These are phyloP conservation scores for Epizoanthus stellaris DNA, from an alignment of 92 coral and sea anemone genomes.

Conservation along the genomic window DNA sequence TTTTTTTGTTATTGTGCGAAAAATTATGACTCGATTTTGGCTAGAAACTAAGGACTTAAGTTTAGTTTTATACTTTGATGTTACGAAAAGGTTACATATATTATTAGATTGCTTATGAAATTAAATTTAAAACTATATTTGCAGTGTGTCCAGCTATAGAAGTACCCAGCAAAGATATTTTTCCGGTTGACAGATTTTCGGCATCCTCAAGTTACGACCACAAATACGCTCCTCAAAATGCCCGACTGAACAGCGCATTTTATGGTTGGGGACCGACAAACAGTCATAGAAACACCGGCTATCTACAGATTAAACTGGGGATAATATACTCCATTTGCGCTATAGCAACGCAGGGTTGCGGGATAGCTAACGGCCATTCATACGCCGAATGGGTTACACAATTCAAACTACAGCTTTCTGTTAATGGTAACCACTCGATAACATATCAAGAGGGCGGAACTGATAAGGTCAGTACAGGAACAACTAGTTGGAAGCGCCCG, in stretches of 20 bases:
- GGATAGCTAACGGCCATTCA: no score
- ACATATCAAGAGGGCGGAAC: background rate
- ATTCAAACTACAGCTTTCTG: background rate
- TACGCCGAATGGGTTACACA: background rate
- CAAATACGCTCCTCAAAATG: conserved; percentile 11
- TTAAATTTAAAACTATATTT: background rate
- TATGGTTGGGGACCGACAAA: background rate
- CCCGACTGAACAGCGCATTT: background rate
- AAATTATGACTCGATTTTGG: no score
- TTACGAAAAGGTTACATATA: no score
- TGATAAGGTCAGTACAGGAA: no score
- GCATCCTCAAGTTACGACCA: background rate
- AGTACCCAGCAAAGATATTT: background rate
- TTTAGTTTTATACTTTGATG: no score
- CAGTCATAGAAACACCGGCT: background rate
- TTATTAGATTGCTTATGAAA: no score
- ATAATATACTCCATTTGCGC: conserved; percentile 1
- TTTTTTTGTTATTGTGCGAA: no score
- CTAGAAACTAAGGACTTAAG: no score
- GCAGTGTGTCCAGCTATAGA: conserved; percentile 6
- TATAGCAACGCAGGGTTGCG: conserved; percentile 1
- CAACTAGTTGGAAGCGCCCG: no score
- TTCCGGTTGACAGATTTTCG: conserved; percentile 8
- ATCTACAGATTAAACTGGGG: conserved; percentile 4
- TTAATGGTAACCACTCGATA: background rate